A percentile compares a stretch with the other conserved stretches of the same genome.
These are phyloP conservation scores for Ia io DNA, from an alignment of 2,113 vertebrate species.

Conservation along the genomic window DNA sequence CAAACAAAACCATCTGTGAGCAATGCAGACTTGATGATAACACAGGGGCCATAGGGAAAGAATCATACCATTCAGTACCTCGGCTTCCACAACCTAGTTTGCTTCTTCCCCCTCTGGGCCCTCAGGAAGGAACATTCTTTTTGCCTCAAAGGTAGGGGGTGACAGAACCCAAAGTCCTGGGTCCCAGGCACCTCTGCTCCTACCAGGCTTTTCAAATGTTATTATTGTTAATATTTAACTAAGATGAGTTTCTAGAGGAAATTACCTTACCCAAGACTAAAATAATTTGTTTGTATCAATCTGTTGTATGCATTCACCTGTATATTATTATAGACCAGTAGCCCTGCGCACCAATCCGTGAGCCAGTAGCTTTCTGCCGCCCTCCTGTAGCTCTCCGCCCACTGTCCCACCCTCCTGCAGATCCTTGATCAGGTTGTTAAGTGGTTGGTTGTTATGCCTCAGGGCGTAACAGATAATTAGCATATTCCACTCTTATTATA, in stretches of 20 bases:
- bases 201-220: neutral
- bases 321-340: neutral
- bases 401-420: too few species aligned
- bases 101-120: neutral
- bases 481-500: too few species aligned
- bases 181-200: neutral
- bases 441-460: too few species aligned
- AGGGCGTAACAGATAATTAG: too few species aligned
- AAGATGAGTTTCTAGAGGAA: neutral
- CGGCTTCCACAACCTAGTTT: neutral
- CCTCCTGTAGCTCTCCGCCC: too few species aligned
- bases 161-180: neutral
- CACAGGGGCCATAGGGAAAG: fast-evolving
- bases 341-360: too few species aligned
- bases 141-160: neutral
- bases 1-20: neutral
- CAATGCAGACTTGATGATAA: neutral
- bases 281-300: neutral
- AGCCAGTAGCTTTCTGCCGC: too few species aligned
- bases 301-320: neutral
- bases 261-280: neutral
- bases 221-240: neutral
- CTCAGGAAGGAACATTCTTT: neutral
- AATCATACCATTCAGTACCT: neutral
- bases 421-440: too few species aligned